Percentiles rank a stretch among this genome's conserved stretches.
These are phyloP conservation scores for Dolichallabes microphthalmus DNA, from an alignment of 2,113 vertebrate species.

Conservation along the genomic window DNA sequence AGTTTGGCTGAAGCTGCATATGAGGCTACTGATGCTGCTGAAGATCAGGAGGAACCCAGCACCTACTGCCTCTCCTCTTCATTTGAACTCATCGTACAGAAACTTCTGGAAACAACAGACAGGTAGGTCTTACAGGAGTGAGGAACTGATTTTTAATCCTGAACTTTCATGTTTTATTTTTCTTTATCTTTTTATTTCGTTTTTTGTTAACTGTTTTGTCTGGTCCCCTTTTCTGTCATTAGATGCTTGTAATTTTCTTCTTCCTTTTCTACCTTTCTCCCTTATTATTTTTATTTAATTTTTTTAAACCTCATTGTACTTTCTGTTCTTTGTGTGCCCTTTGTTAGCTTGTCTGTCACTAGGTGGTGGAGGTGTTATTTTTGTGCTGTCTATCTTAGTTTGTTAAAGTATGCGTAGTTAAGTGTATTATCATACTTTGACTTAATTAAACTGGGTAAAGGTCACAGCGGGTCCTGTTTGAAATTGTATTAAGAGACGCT, in stretches of 20 bases:
- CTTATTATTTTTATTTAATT: too few relatives aligned
- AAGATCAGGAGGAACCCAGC: conserved; percentile 93
- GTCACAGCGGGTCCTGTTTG: neutral
- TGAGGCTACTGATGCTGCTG: conserved; percentile 92
- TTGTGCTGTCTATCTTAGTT: neutral
- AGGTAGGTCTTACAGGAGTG: conserved; percentile 67
- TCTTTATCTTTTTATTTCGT: neutral
- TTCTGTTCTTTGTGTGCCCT: neutral
- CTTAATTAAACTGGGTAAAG: neutral
- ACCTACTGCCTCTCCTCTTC: conserved; percentile 96
- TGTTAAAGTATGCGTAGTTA: neutral
- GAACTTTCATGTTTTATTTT: neutral
- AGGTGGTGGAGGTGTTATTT: neutral
- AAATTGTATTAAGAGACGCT: neutral
- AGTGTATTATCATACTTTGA: neutral
- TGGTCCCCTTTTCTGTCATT: too few relatives aligned
- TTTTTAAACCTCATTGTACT: too few relatives aligned
- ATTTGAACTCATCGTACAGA: conserved; percentile 98
- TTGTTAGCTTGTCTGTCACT: neutral
- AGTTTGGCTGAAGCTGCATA: conserved; percentile 97
- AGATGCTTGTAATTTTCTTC: neutral
- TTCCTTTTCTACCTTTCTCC: neutral
- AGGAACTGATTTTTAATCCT: neutral
- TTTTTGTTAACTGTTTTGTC: too few relatives aligned
- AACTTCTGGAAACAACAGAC: conserved; percentile 95